A percentile compares a stretch with the other conserved stretches of the same genome.
Evolutionary conservation across 2,113 vertebrate genomes (phyloP).

Genomic region (Lophotis ruficrista): DNA sequence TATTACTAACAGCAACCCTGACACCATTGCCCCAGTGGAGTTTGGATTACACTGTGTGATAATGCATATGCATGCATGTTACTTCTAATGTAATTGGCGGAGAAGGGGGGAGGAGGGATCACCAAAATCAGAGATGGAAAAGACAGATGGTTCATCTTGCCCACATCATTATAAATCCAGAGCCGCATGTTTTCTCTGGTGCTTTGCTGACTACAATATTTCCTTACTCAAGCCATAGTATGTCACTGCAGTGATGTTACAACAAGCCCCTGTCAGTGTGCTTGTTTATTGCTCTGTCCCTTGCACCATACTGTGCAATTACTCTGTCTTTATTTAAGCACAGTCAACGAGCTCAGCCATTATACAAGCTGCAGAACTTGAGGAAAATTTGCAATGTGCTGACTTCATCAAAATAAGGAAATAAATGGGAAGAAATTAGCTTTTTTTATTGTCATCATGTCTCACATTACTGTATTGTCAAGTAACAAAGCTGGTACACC

Average conservation of each 20-base stretch:
- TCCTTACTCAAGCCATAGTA: background rate
- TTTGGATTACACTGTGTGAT: background rate
- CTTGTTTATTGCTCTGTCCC: background rate
- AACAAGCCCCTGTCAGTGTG: background rate
- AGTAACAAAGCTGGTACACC: background rate
- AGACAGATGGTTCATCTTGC: background rate
- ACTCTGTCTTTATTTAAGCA: background rate
- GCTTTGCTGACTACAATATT: constrained; percentile 2
- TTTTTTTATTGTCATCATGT: background rate
- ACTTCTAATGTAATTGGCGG: background rate
- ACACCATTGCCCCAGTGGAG: rapidly evolving
- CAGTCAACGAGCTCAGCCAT: background rate
- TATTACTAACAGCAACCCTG: background rate
- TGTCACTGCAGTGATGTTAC: background rate
- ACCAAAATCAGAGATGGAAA: background rate
- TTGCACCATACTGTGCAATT: background rate
- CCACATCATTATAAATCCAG: background rate
- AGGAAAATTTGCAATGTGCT: background rate
- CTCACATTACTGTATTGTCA: background rate
- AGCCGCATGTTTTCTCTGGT: background rate
- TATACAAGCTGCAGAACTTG: background rate
- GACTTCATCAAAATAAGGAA: background rate
- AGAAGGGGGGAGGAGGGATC: too few species aligned
- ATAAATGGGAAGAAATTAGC: background rate
- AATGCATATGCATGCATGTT: background rate